Evolutionary conservation across 2,113 vertebrate genomes (phyloP).

Genomic region (Rousettus leschenaultii): DNA sequence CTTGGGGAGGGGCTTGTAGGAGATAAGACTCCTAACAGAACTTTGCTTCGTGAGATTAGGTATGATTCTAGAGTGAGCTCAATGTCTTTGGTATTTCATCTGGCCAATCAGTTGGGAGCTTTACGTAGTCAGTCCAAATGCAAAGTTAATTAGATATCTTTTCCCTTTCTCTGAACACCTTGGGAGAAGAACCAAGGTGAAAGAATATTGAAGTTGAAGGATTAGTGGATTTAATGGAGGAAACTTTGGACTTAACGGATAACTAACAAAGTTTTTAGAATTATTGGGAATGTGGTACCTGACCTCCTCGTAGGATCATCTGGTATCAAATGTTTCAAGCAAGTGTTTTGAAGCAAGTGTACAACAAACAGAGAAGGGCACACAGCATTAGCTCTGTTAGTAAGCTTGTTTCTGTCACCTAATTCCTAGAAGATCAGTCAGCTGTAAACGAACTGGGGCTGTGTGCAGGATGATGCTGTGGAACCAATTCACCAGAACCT

Average conservation of each 20-base stretch:
- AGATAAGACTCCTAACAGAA: background rate
- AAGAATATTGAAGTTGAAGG: background rate
- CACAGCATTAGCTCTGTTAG: background rate
- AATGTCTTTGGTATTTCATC: background rate
- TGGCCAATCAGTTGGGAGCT: background rate
- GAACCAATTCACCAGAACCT: background rate
- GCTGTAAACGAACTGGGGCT: background rate
- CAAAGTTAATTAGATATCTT: background rate
- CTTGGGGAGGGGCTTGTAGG: background rate
- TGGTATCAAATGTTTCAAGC: background rate
- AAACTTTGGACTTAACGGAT: background rate
- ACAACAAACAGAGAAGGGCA: background rate
- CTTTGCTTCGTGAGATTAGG: background rate
- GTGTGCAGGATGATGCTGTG: background rate
- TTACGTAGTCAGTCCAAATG: background rate
- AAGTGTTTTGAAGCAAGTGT: background rate
- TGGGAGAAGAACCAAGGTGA: background rate
- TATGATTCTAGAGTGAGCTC: background rate
- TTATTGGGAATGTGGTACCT: background rate
- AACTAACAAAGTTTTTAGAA: conserved; percentile 24
- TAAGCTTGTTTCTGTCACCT: background rate
- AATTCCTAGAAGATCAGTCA: background rate
- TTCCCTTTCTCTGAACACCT: background rate
- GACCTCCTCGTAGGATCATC: background rate
- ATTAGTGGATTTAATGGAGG: background rate